Evolutionary conservation across 2,888 invertebrate genomes (phyloP).

Genomic region (Brachyptera putata): DNA sequence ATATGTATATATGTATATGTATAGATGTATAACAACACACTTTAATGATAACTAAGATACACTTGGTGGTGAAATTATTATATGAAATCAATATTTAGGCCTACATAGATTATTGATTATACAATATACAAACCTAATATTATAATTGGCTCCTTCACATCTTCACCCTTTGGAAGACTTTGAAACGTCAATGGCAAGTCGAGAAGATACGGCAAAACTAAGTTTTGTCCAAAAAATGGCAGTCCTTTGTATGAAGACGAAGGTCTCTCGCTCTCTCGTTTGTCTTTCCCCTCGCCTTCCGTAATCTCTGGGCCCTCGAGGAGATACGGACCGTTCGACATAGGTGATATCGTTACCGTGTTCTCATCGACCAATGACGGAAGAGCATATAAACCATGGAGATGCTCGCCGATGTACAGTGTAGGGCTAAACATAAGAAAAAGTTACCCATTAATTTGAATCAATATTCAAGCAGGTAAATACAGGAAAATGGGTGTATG

Average conservation of each 20-base stretch:
- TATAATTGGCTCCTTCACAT: slow-evolving; percentile 25
- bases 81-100: no score
- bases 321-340: slow-evolving; percentile 63
- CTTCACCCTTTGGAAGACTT: slow-evolving; percentile 25
- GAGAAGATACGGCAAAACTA: slow-evolving; percentile 19
- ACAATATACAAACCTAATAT: slow-evolving; percentile 35
- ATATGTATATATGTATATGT: no score
- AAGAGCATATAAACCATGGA: slow-evolving; percentile 84
- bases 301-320: slow-evolving; percentile 62
- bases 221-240: slow-evolving; percentile 25
- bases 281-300: background rate
- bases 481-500: no score
- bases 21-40: no score
- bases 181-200: slow-evolving; percentile 26
- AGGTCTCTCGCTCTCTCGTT: no score
- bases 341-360: slow-evolving; percentile 73
- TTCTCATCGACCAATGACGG: slow-evolving; percentile 89
- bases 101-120: no score
- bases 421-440: slow-evolving; percentile 69
- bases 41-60: no score
- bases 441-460: slow-evolving; percentile 22
- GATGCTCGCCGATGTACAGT: slow-evolving; percentile 86
- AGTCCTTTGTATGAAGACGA: background rate
- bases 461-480: no score
- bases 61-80: no score